These are phyloP conservation scores for Xiphophorus couchianus DNA, from an alignment of 2,113 vertebrate genomes.

Conservation along the genomic window DNA sequence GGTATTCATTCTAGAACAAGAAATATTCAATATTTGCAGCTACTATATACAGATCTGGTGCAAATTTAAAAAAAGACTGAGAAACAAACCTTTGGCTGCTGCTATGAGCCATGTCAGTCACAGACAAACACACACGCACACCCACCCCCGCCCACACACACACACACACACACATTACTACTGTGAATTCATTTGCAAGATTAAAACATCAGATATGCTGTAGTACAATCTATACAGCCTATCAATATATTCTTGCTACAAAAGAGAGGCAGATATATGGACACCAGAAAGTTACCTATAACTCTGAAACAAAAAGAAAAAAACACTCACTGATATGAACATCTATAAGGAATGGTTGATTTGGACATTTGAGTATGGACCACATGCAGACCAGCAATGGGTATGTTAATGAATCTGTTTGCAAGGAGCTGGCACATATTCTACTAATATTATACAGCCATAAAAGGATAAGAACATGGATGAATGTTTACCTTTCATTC, in stretches of 20 bases:
- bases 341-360: background rate
- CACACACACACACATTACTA: constrained; percentile 61
- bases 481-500: background rate
- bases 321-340: background rate
- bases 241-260: constrained; percentile 66
- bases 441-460: too few species aligned
- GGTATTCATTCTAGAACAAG: background rate
- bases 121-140: constrained; percentile 51
- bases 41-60: constrained; percentile 53
- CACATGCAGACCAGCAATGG: background rate
- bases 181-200: constrained; percentile 62
- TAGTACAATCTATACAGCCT: constrained; percentile 59
- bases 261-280: constrained; percentile 63
- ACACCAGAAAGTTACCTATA: constrained; percentile 21
- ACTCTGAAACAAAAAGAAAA: background rate
- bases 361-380: background rate
- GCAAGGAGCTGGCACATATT: background rate
- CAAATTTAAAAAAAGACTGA: constrained; percentile 10
- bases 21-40: constrained; percentile 38
- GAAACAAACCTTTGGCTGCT: constrained; percentile 55
- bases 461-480: too few species aligned
- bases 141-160: constrained; percentile 23
- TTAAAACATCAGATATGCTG: constrained; percentile 51
- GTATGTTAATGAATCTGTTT: background rate
- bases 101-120: constrained; percentile 57